Percentiles rank a stretch among this genome's conserved stretches.
phyloP scores from a whole-genome alignment of 2,113 vertebrate species.

The Gobiocypris rarus region DNA sequence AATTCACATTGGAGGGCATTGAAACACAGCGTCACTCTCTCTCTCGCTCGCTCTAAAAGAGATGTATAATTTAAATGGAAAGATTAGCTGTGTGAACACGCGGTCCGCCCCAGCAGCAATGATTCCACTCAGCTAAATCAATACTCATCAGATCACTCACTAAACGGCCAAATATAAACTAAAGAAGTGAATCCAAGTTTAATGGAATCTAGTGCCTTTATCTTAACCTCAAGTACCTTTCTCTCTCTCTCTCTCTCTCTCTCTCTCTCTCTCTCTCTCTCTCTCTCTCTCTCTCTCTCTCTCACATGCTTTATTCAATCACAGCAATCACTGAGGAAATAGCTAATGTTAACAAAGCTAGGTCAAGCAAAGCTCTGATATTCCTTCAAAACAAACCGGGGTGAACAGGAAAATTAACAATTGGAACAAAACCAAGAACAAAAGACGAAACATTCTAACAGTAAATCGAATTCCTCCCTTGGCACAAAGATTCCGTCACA shows the following conservation, averaged over 20 bases:
- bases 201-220: constrained; percentile 35
- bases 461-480: neutral
- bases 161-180: constrained; percentile 35
- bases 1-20: neutral
- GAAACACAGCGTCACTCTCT: neutral
- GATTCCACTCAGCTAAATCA: constrained; percentile 37
- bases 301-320: constrained; percentile 13
- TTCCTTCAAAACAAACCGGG: neutral
- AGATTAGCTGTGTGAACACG: constrained; percentile 27
- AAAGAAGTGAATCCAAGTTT: constrained; percentile 43
- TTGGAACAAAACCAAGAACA: neutral
- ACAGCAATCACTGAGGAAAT: constrained; percentile 28
- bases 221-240: constrained; percentile 26
- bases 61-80: constrained; percentile 41
- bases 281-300: neutral
- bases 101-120: constrained; percentile 27
- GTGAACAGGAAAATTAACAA: neutral
- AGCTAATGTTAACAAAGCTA: constrained; percentile 18
- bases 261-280: neutral
- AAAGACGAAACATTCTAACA: constrained; percentile 2
- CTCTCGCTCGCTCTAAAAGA: neutral
- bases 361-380: neutral
- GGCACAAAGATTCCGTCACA: constrained; percentile 8
- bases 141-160: constrained; percentile 44
- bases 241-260: constrained; percentile 2